Evolutionary conservation across 2,797 vertebrate genomes (phyloP), one percentile per base, ranked within the genome.

Genomic region (Rousettus madagascariensis): DNA sequence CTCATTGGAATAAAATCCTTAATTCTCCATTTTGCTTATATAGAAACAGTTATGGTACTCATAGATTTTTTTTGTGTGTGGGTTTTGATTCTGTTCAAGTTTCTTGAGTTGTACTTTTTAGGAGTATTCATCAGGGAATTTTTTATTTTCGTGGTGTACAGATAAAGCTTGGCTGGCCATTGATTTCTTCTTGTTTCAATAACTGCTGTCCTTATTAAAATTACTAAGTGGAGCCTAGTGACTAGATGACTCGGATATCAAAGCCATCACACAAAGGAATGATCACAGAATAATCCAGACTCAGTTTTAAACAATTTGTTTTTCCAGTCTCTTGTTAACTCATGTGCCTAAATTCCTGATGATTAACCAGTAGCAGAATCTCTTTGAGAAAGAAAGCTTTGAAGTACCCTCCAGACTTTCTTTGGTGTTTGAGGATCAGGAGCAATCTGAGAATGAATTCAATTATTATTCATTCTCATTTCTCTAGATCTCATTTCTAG

Each of bases 141-240:
- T 93, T 17, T 91, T 33, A 57, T 88, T 80, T 90, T 80, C 24
- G 74, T 26, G 13, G 2, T 26, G 3, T 66, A 38, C 53, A 86
- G 79, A 38, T 65, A 75, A 90, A 72, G 22, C 28, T 79, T 8
- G 20, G 4, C 17, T 93, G 36, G 28, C 26, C 19, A 63, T n/a
- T 82, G 51, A 41, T 63, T 20, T 82, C 43, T 68, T 53, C 24
- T 90, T 90, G 30, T 94, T 90, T 95, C 65, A 88, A 8, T 94
- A 86, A 49, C 22, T 74, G 20, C 30, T 19, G 77, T 85, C 17
- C 16, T 96, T 92, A 61, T 85, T 92, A 74, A 84, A 87, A 79
- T 20, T 71, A 10, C 36, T 75, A 71, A 55, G n/a, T 57, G 46
- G 30, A 92, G 17, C 38, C 46, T 83, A 71, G 49, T 68, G 46